These are phyloP conservation scores for Elysia chlorotica DNA, from an alignment of 1,140 invertebrate species.

Conservation along the genomic window DNA sequence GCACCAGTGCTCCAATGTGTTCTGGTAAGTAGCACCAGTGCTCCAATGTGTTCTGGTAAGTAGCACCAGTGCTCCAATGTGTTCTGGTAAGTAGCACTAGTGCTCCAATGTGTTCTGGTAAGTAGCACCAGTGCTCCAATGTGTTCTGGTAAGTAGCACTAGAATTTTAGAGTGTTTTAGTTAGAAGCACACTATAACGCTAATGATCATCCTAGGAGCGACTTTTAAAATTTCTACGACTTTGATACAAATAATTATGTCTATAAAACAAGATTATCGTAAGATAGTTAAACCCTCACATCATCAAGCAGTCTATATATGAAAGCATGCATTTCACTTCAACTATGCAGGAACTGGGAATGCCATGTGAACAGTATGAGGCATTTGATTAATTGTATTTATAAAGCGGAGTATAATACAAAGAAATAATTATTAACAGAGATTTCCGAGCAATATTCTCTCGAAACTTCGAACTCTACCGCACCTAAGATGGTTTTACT, in stretches of 20 bases:
- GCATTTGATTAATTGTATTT: neutral
- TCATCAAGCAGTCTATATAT: neutral
- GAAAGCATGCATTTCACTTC: neutral
- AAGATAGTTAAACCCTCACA: neutral
- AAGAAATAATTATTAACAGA: too few relatives aligned
- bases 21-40: too few relatives aligned
- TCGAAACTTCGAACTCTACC: neutral
- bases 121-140: neutral
- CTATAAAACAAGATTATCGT: neutral
- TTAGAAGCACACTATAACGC: neutral
- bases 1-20: slow-evolving; percentile 26
- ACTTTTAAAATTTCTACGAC: too few relatives aligned
- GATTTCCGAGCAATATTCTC: neutral
- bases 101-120: slow-evolving; percentile 13
- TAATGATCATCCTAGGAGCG: too few relatives aligned
- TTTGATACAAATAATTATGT: too few relatives aligned
- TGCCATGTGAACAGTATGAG: neutral
- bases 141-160: slow-evolving; percentile 9
- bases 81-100: neutral
- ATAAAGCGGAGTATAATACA: too few relatives aligned
- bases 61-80: too few relatives aligned
- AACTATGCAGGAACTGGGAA: neutral
- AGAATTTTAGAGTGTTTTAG: neutral
- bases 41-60: too few relatives aligned
- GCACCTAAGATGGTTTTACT: neutral